These are phyloP conservation scores for Xenops minutus DNA, from an alignment of 2,797 vertebrate species.

Conservation along the genomic window DNA sequence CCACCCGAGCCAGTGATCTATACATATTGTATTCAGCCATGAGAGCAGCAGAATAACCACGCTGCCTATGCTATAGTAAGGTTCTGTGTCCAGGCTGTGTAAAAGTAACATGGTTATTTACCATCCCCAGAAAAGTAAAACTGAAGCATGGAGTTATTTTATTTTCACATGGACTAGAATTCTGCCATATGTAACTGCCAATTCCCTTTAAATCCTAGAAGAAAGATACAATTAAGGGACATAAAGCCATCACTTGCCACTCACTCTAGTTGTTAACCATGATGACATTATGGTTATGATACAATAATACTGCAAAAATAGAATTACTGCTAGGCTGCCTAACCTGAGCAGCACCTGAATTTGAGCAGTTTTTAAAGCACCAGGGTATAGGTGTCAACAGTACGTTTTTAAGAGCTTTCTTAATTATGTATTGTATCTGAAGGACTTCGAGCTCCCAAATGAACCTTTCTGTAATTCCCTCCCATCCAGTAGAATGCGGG, in stretches of 20 bases:
- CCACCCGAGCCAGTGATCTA: background rate
- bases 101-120: background rate
- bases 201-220: background rate
- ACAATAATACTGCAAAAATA: background rate
- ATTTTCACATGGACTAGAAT: background rate
- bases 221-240: background rate
- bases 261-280: background rate
- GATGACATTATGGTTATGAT: background rate
- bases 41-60: background rate
- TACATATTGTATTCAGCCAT: background rate
- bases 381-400: background rate
- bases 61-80: background rate
- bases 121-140: background rate
- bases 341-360: background rate
- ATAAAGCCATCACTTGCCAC: slow-evolving; percentile 26
- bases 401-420: background rate
- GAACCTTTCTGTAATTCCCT: background rate
- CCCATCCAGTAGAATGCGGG: background rate
- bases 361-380: background rate
- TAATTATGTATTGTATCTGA: background rate
- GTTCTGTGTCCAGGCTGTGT: background rate
- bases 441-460: background rate
- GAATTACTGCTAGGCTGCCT: background rate
- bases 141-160: background rate
- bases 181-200: background rate